A percentile compares a stretch with the other conserved stretches of the same genome.
Evolutionary conservation across 2,888 invertebrate genomes (phyloP).

Genomic region (Trissolcus japonicus): DNA sequence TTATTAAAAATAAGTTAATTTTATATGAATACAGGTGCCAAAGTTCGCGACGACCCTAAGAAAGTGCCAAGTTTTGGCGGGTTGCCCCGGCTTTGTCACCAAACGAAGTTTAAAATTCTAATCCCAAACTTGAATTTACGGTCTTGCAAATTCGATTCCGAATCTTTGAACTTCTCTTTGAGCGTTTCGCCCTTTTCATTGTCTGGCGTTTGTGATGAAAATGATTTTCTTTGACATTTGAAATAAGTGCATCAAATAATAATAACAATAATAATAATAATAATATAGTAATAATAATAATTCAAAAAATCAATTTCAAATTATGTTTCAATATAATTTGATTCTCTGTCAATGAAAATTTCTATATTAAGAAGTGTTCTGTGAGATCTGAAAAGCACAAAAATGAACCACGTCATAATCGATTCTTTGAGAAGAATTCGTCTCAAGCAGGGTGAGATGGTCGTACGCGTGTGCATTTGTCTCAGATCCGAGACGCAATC

Average conservation of each 20-base stretch:
- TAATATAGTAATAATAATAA: no score
- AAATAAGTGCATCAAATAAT: conserved; percentile 7
- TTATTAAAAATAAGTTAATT: neutral
- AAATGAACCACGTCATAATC: conserved; percentile 34
- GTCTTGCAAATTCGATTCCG: conserved; percentile 38
- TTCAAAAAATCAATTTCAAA: neutral
- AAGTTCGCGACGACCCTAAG: conserved; percentile 1
- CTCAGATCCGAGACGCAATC: conserved; percentile 56
- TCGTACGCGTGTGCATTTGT: conserved; percentile 47
- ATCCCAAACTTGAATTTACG: conserved; percentile 2
- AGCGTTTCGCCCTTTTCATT: conserved; percentile 11
- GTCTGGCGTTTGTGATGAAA: conserved; percentile 16
- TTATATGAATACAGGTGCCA: neutral
- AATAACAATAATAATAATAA: no score
- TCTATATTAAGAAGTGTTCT: conserved; percentile 23
- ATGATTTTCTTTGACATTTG: conserved; percentile 21
- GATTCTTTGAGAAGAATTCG: conserved; percentile 38
- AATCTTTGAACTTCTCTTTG: conserved; percentile 32
- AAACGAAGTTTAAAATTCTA: conserved; percentile 48
- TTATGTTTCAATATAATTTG: neutral
- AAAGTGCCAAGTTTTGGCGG: conserved; percentile 31
- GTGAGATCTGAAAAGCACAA: conserved; percentile 25
- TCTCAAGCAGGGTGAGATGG: conserved; percentile 21
- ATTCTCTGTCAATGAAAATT: neutral
- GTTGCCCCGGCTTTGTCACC: neutral